phyloP scores from a whole-genome alignment of 2,888 invertebrate genomes.

The Anodontia alba region DNA sequence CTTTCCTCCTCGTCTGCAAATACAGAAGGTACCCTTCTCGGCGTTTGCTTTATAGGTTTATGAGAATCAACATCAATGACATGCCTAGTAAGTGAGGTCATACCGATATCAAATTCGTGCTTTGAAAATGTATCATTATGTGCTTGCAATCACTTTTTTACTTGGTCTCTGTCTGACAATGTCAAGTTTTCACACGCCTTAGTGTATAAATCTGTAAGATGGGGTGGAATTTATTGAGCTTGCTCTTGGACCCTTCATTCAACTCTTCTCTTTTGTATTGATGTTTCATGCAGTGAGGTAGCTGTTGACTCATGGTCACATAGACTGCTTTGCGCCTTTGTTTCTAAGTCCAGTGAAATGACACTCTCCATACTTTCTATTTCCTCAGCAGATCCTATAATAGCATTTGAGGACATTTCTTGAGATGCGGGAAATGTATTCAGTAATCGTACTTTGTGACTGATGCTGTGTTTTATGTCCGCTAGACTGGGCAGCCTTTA shows the following conservation, averaged over 20 bases:
- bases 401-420: too few relatives aligned
- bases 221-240: too few relatives aligned
- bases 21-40: constrained; percentile 19
- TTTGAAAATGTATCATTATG: constrained; percentile 30
- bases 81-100: constrained; percentile 36
- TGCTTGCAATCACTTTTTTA: neutral
- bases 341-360: neutral
- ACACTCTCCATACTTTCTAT: neutral
- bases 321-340: too few relatives aligned
- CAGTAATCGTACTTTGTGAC: constrained; percentile 32
- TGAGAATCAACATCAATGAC: constrained; percentile 19
- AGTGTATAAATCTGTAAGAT: too few relatives aligned
- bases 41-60: constrained; percentile 23
- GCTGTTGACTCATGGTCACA: too few relatives aligned
- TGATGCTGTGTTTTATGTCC: constrained; percentile 23
- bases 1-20: constrained; percentile 5
- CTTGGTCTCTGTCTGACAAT: neutral
- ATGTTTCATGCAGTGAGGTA: too few relatives aligned
- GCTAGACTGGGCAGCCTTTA: constrained; percentile 33
- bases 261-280: too few relatives aligned
- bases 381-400: constrained; percentile 39
- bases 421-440: constrained; percentile 40
- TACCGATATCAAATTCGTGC: constrained; percentile 39
- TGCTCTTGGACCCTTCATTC: too few relatives aligned
- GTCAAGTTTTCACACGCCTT: neutral